Evolutionary conservation across 2,888 invertebrate genomes (phyloP), one percentile per base, ranked within the genome.

Genomic region (Scaptomyza flava): DNA sequence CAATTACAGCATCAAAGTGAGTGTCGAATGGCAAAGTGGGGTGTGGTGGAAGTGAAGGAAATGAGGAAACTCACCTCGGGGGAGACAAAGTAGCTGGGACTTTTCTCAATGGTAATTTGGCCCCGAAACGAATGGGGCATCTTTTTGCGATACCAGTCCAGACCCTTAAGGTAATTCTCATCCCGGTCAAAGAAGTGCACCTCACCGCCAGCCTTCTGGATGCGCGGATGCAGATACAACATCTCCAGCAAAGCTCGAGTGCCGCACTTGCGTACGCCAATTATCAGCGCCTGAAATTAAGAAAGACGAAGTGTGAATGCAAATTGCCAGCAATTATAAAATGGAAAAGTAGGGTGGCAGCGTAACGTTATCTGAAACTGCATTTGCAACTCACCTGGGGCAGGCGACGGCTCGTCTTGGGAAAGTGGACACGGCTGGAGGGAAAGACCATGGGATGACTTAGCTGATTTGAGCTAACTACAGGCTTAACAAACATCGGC

Each of bases 151-250:
- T 99, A 99, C 99, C 99, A 99, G 69, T 98, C 98, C 66, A 98
- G 93, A 0, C 99, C 99, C 74, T 95, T 94, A 57, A 95, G 94
- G 92, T 98, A 99, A 91, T 98, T 98, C 87, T 97, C 97, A 89
- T 97, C 97, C 57, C 98, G 94, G 93, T 99, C 98, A 92, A 99
- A 99, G 93, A 98, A 99, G 92, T 99, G 99, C 36, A 98, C 96
- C 93, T 99, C 99, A 23, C 97, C 96, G 14, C 97, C 96, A 2
- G 98, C 98, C 90, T 97, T 97, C 91, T 97, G 97, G 62, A 98
- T 96, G 93, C 96, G 95, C 12, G 97, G 97, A 93, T 99, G 99
- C 52, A 99, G 94, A 91, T 98, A 97, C 54, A 99, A 93, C 96
- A 99, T 99, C 93, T 99, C 99, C 57, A 99, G 94, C 6, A 99